Base-by-base conservation (phyloP, 2,113 vertebrate species). In the Myrmophylax atrothorax region DNA sequence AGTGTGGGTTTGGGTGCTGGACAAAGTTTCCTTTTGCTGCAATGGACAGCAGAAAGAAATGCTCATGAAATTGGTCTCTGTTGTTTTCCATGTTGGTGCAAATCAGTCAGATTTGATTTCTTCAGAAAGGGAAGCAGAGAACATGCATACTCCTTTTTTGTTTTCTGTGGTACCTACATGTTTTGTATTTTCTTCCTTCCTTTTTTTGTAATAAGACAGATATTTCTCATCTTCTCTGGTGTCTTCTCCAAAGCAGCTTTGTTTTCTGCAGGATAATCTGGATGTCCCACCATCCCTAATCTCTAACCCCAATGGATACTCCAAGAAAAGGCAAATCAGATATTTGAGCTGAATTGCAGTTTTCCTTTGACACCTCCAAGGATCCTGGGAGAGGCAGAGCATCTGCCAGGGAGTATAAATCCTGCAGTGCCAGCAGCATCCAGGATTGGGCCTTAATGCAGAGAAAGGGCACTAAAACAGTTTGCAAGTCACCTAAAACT, bases 301-400 rank as follows among this genome's bases (percentile, higher is more conserved):
- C 44, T 52, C 29, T 80, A 42, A 60, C 31, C 7, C 28, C 67
- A 14, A 37, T 0, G 67, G 12, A 4, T 72, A 60, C 66, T 79
- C 9, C 12, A 44, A 26, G 24, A 67, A 62, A 49, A 73, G 42
- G 8, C 58, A 52, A 38, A 58, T 7, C 47, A 55, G 33, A 33
- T 69, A 38, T 63, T 80, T 44, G 46, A 78, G 69, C 29, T 59
- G 33, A 78, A 78, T 89, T 89, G 81, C 44, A 84, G 44, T 69
- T 64, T 86, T 75, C 18, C 44, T 85, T 81, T 81, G 84, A 81
- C 9, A 31, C 11, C 12, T 77, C 7, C 15, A 74, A 28, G 38
- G 20, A 70, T 62, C 18, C 7, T 63, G 46, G 46, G n/a, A 93
- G 72, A 66, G 55, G 49, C n/a, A 60, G 46, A 83, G 17, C 19